Evolutionary conservation across 2,888 invertebrate species (phyloP).

Genomic region (Crematogaster levior): DNA sequence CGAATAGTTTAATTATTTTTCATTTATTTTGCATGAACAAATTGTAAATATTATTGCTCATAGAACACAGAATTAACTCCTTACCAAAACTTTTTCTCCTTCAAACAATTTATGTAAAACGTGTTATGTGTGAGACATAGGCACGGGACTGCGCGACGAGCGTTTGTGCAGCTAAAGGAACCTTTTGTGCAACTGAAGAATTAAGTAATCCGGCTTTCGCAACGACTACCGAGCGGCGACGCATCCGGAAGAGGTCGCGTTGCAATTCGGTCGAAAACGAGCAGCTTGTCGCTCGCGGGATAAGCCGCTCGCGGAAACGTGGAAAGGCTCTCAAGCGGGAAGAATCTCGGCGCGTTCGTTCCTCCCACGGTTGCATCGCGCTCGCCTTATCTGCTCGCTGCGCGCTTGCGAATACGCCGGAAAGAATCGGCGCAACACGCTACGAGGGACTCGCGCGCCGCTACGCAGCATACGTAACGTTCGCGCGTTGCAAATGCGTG

Average conservation of each 20-base stretch:
- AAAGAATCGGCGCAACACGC: conserved; percentile 61
- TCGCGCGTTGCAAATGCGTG: conserved; percentile 65
- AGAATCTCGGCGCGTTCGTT: conserved; percentile 62
- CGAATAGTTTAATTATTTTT: not conserved
- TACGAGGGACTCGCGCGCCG: conserved; percentile 34
- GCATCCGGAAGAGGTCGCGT: conserved; percentile 36
- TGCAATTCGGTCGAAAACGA: conserved; percentile 58
- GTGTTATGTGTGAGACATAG: not conserved
- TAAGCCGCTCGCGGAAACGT: conserved; percentile 65
- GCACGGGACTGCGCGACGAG: too few species aligned
- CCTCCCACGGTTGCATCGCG: conserved; percentile 70
- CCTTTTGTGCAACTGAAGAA: conserved; percentile 14
- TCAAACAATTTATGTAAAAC: not conserved
- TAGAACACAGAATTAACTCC: not conserved
- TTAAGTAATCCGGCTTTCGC: conserved; percentile 34
- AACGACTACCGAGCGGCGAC: not conserved
- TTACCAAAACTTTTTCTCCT: not conserved
- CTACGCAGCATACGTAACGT: conserved; percentile 45
- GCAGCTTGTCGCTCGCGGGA: conserved; percentile 59
- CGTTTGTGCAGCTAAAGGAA: not conserved
- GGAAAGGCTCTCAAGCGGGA: conserved; percentile 71
- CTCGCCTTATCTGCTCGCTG: conserved; percentile 63
- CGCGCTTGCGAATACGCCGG: conserved; percentile 60
- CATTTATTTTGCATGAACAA: not conserved
- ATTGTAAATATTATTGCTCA: not conserved